Base-by-base conservation (phyloP, 2,797 vertebrate species). In the Dromococcyx pavoninus region DNA sequence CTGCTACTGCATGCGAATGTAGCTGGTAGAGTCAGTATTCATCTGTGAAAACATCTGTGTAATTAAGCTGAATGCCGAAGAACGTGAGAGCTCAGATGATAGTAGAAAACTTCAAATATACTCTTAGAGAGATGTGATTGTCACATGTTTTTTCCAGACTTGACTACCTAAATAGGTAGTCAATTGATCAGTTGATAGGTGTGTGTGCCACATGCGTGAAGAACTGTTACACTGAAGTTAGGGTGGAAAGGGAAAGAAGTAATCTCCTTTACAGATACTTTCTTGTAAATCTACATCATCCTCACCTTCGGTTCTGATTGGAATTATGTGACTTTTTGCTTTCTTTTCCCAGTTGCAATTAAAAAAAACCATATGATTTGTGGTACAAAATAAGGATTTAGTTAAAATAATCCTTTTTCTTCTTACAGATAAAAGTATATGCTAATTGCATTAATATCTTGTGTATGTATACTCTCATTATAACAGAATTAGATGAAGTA, bases 1-100 rank as follows among this genome's bases (percentile, higher is more conserved):
- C 83, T 88, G 78, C 69, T 95, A 18, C 62, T 94, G 88, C 61
- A 37, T 1, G 43, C 73, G 89, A 88, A 83, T 86, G 33, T 90
- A 91, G 83, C 77, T 91, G 76, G 58, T 75, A 37, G 39, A 56
- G 77, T 77, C 61, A 70, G 74, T 58, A 35, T 56, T 96, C 80
- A 77, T 94, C 93, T 92, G 79, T 70, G 71, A 64, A 78, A 94
- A 96, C 87, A 72, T 60, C 92, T 86, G 94, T 95, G 84, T 78
- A 73, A 83, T 86, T 90, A 81, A 94, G 92, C 85, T 53, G 41
- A 91, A 95, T 71, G 72, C 81, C 2, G 2, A 86, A 93, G 83
- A 91, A 54, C 67, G 43, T 50, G 37, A 65, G 25, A 80, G 35
- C 91, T 92, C 89, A 95, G 56, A 88, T 25, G 18, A 62, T 6